Conservation (phyloP, 1,140 invertebrate genomes). For the Oreohelix idahoensis region DNA sequence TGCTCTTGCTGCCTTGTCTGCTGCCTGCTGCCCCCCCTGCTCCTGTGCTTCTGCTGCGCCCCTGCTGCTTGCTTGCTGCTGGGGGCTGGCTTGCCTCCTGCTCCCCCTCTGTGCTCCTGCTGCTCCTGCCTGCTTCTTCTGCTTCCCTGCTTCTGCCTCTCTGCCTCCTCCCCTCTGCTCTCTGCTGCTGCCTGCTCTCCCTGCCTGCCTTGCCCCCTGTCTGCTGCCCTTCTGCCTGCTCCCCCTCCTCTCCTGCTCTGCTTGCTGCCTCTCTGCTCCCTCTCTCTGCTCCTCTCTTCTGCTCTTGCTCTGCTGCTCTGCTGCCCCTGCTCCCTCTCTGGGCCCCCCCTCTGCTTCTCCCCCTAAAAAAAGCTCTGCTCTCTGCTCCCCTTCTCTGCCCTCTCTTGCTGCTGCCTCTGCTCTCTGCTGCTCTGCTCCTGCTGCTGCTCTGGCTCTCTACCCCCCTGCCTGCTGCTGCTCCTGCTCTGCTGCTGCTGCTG, state of each 20-base stretch:
- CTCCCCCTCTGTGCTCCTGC: neutral
- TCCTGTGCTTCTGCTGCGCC: too few relatives aligned
- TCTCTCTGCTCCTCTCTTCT: neutral
- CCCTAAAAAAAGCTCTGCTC: neutral
- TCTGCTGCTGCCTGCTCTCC: neutral
- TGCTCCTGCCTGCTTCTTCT: neutral
- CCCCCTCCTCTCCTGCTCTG: neutral
- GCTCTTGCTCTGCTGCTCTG: neutral
- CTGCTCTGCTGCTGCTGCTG: neutral
- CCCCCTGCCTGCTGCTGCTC: neutral
- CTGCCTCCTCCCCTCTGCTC: neutral
- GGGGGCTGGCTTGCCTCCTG: too few relatives aligned
- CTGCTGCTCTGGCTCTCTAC: neutral
- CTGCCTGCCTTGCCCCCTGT: neutral
- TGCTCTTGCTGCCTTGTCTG: too few relatives aligned
- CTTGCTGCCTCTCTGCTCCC: neutral
- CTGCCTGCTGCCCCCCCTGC: too few relatives aligned
- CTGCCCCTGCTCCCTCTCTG: neutral
- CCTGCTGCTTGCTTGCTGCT: too few relatives aligned
- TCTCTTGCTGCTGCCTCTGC: neutral
- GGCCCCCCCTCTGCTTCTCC: neutral
- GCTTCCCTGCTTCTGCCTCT: neutral
- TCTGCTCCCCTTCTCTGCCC: neutral
- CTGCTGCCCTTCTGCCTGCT: neutral
- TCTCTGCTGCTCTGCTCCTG: neutral